These are phyloP conservation scores for Sparus aurata DNA, from an alignment of 2,797 vertebrate genomes.

Conservation along the genomic window DNA sequence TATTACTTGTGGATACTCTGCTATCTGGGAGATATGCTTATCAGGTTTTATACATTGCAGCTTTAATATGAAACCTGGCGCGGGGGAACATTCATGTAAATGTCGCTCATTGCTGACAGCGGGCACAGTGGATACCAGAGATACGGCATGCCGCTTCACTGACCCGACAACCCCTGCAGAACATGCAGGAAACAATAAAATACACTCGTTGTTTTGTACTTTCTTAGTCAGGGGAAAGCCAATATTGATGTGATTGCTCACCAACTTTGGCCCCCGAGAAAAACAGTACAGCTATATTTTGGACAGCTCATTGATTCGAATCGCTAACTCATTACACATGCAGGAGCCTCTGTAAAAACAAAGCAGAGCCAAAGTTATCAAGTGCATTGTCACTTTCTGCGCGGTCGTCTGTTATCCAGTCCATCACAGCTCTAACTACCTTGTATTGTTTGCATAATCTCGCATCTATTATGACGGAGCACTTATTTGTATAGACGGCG, in stretches of 20 bases:
- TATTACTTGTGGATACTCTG: conserved; percentile 6
- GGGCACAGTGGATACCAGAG: background rate
- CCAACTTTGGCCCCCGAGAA: background rate
- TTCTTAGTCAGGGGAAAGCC: background rate
- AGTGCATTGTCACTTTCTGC: conserved; percentile 13
- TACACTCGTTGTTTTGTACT: background rate
- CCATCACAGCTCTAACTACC: background rate
- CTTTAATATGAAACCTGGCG: conserved; percentile 19
- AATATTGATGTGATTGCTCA: background rate
- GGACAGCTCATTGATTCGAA: conserved; percentile 41
- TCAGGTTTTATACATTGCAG: conserved; percentile 10
- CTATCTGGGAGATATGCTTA: conserved; percentile 19
- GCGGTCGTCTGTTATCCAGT: background rate
- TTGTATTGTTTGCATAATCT: conserved; percentile 22
- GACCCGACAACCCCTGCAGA: conserved; percentile 31
- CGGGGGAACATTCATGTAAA: background rate
- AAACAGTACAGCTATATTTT: conserved; percentile 19
- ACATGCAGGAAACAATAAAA: conserved; percentile 22
- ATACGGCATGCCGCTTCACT: background rate
- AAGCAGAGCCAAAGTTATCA: background rate
- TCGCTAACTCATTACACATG: conserved; percentile 26
- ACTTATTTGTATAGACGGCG: background rate
- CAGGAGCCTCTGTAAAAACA: background rate
- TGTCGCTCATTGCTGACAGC: conserved; percentile 17
- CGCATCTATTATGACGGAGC: background rate